Conservation (phyloP, 2,888 invertebrate genomes). For the Anticlea derivata region DNA sequence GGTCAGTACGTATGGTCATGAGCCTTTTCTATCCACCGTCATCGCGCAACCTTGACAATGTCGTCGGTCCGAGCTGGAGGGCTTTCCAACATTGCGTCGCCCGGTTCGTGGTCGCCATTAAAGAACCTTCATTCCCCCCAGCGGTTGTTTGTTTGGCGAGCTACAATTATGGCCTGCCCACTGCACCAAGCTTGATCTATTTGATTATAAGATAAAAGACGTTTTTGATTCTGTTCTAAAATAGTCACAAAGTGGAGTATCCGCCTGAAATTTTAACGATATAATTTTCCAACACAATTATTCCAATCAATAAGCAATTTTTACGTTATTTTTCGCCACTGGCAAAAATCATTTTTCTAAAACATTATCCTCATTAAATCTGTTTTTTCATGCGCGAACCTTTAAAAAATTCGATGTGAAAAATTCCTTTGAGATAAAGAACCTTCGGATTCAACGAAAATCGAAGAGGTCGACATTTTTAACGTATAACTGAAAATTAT, state of each 20-base stretch:
- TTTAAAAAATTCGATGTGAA: conserved; percentile 16
- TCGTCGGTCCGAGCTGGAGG: no score
- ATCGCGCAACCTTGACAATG: no score
- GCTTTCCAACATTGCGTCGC: no score
- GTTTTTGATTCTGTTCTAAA: no score
- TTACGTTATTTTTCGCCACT: conserved; percentile 6
- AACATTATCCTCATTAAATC: conserved; percentile 27
- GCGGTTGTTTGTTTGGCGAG: no score
- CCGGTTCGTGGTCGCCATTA: no score
- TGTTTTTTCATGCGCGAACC: conserved; percentile 26
- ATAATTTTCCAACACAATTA: conserved; percentile 3
- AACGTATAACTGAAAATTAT: conserved; percentile 31
- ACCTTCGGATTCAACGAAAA: conserved; percentile 21
- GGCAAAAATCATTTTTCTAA: conserved; percentile 24
- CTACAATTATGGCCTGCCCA: no score
- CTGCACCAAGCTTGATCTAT: no score
- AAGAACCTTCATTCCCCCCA: no score
- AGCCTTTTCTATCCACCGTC: no score
- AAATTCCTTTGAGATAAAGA: conserved; percentile 31
- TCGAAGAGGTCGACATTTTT: conserved; percentile 13
- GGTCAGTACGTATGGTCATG: no score
- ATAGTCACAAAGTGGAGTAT: neutral
- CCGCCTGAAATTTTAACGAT: neutral
- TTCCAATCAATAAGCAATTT: conserved; percentile 11
- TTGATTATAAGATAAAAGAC: no score